These are phyloP conservation scores for Mesoligia furuncula DNA, from an alignment of 2,888 invertebrate genomes.

Conservation along the genomic window DNA sequence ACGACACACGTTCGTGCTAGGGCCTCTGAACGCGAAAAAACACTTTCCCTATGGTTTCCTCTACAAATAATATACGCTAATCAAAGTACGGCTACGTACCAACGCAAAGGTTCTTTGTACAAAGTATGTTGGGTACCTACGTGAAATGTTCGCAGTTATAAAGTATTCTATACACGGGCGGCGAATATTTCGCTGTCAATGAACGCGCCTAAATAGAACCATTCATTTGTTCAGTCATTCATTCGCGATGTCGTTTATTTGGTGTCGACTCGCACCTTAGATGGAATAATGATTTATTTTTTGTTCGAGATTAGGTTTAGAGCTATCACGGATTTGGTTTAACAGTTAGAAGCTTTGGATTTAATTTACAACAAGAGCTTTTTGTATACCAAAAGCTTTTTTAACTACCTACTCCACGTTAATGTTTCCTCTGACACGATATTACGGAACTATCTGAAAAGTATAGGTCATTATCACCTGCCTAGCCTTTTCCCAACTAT, in stretches of 20 bases:
- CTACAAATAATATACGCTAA: constrained; percentile 30
- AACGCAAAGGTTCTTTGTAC: constrained; percentile 21
- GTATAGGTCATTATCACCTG: too few relatives aligned
- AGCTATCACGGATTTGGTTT: neutral
- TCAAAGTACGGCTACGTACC: constrained; percentile 35
- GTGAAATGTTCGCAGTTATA: constrained; percentile 64
- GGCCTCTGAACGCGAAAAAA: constrained; percentile 5
- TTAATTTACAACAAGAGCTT: neutral
- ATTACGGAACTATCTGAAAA: neutral
- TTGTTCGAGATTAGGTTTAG: neutral
- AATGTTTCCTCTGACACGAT: neutral
- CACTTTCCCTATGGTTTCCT: constrained; percentile 25
- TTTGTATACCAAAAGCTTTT: neutral
- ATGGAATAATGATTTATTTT: constrained; percentile 42
- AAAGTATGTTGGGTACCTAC: constrained; percentile 36
- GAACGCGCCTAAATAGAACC: constrained; percentile 62
- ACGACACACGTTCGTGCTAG: neutral
- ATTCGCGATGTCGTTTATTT: constrained; percentile 48
- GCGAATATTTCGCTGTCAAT: constrained; percentile 63
- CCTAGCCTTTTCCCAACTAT: too few relatives aligned
- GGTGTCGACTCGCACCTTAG: constrained; percentile 24
- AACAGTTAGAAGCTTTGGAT: neutral
- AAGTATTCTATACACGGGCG: constrained; percentile 66
- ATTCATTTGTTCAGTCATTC: constrained; percentile 63
- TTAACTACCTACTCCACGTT: neutral